Conservation (phyloP, 2,797 vertebrate species). For the Sparidentex hasta region DNA sequence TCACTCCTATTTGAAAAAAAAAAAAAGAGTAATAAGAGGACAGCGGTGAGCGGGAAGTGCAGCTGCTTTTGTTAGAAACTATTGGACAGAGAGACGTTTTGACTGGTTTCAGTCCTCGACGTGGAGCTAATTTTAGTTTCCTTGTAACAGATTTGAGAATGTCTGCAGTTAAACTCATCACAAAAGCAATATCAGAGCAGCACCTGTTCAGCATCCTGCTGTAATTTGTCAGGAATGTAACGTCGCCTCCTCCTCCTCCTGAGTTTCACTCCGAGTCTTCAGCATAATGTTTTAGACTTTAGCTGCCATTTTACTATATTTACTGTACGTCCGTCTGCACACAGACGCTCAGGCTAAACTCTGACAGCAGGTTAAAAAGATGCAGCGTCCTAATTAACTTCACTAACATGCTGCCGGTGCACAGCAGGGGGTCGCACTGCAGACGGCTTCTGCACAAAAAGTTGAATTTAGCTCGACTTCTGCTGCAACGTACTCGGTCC, state of each 20-base stretch:
- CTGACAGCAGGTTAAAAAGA: background rate
- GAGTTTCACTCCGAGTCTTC: background rate
- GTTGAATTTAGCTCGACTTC: too few species aligned
- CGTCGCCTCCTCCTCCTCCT: background rate
- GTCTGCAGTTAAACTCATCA: background rate
- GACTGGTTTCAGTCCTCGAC: background rate
- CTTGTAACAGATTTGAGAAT: background rate
- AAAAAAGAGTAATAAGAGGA: conserved; percentile 16
- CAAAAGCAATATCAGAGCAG: background rate
- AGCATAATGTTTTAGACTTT: background rate
- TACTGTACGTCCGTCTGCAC: background rate
- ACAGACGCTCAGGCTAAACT: background rate
- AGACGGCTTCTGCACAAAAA: too few species aligned
- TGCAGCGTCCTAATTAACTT: background rate
- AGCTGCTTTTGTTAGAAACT: background rate
- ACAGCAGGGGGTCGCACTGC: background rate
- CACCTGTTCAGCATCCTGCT: background rate
- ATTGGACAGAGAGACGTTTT: background rate
- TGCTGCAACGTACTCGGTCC: too few species aligned
- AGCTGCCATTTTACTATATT: too few species aligned
- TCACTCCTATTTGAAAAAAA: conserved; percentile 31
- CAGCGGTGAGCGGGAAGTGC: conserved; percentile 16
- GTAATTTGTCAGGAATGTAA: background rate
- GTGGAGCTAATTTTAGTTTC: conserved; percentile 1
- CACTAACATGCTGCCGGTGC: background rate